Conservation (phyloP, 2,888 invertebrate species). For the Pasiphila rectangulata region DNA sequence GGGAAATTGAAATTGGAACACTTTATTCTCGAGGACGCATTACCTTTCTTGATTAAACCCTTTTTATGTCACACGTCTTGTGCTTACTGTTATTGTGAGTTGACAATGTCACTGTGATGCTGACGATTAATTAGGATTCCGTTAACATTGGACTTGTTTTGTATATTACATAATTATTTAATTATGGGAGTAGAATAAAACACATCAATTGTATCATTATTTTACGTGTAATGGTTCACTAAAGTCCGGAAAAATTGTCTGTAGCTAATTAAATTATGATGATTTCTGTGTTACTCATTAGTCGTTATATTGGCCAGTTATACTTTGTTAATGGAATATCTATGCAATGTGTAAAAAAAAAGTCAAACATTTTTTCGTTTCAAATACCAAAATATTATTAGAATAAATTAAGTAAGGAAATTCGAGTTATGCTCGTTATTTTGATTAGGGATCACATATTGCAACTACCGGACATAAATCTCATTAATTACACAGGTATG, state of each 20-base stretch:
- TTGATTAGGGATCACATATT: conserved; percentile 27
- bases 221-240: too few species aligned
- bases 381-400: conserved; percentile 9
- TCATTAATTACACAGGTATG: conserved; percentile 36
- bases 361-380: conserved; percentile 10
- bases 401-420: conserved; percentile 20
- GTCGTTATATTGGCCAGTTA: too few species aligned
- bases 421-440: conserved; percentile 32
- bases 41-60: conserved; percentile 63
- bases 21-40: conserved; percentile 55
- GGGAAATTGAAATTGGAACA: conserved; percentile 69
- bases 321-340: neutral
- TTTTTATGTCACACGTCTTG: conserved; percentile 43
- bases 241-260: too few species aligned
- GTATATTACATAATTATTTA: too few species aligned
- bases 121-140: neutral
- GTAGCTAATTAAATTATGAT: too few species aligned
- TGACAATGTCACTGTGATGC: neutral
- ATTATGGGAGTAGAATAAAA: too few species aligned
- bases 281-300: too few species aligned
- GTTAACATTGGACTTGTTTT: neutral
- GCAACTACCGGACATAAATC: conserved; percentile 22
- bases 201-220: too few species aligned
- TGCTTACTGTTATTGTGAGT: conserved; percentile 15
- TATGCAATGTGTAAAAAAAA: conserved; percentile 9